These are phyloP conservation scores for Agonopterix subpropinquella DNA, from an alignment of 2,888 invertebrate species.

Conservation along the genomic window DNA sequence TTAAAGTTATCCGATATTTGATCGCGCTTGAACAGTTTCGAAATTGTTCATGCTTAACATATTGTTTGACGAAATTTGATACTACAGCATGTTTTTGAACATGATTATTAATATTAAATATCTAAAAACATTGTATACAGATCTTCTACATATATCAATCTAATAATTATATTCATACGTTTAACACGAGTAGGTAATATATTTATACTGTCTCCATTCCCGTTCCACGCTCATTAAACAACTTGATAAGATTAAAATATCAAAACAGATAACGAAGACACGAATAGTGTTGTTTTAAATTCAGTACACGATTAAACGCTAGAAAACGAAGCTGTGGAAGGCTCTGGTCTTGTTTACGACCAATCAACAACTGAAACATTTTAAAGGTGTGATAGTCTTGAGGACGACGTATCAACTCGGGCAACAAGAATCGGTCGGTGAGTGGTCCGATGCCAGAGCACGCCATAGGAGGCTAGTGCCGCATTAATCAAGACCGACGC, in stretches of 20 bases:
- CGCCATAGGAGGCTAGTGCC: too few species aligned
- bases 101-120: slow-evolving; percentile 18
- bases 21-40: slow-evolving; percentile 46
- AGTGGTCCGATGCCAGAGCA: too few species aligned
- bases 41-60: slow-evolving; percentile 45
- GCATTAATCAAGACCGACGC: not conserved
- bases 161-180: slow-evolving; percentile 1
- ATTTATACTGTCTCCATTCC: slow-evolving; percentile 28
- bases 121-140: not conserved
- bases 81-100: slow-evolving; percentile 23
- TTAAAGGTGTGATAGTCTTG: too few species aligned
- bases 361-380: too few species aligned
- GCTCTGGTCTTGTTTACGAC: too few species aligned
- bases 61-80: slow-evolving; percentile 34
- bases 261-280: slow-evolving; percentile 28
- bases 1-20: slow-evolving; percentile 42
- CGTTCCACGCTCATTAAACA: slow-evolving; percentile 33
- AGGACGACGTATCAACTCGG: slow-evolving; percentile 1
- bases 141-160: too few species aligned
- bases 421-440: too few species aligned
- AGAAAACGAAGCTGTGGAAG: slow-evolving; percentile 2
- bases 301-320: slow-evolving; percentile 9
- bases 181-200: slow-evolving; percentile 31
- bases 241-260: slow-evolving; percentile 43
- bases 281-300: slow-evolving; percentile 11